Percentiles rank a stretch among this genome's conserved stretches.
phyloP scores from a whole-genome alignment of 2,888 invertebrate genomes.

The Lasioglossum oenotherae region DNA sequence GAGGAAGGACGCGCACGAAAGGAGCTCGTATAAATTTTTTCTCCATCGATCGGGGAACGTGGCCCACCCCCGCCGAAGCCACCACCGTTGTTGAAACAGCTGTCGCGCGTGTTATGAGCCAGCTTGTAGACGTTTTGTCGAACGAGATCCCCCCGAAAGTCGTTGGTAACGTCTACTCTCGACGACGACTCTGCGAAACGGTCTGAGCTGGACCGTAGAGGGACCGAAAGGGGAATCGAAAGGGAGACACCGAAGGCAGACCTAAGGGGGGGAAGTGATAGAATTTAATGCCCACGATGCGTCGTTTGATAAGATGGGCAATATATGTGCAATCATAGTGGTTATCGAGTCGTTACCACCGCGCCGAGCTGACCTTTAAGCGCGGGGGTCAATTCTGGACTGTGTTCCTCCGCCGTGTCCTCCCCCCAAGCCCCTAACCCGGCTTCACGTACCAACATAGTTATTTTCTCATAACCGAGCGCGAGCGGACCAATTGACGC shows the following conservation, averaged over 20 bases:
- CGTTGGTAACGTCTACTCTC: neutral
- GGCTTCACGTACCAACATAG: conserved; percentile 68
- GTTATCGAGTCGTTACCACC: conserved; percentile 73
- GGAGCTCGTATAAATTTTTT: conserved; percentile 4
- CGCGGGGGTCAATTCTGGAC: conserved; percentile 72
- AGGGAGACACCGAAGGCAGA: conserved; percentile 8
- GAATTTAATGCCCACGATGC: conserved; percentile 72
- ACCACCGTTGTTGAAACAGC: neutral
- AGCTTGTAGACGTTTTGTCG: neutral
- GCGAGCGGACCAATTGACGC: conserved; percentile 61
- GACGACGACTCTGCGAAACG: conserved; percentile 21
- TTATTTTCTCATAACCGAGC: conserved; percentile 70
- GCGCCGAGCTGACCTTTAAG: conserved; percentile 72
- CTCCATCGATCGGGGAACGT: neutral
- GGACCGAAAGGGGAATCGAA: conserved; percentile 30
- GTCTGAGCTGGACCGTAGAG: neutral
- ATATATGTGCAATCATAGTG: conserved; percentile 72
- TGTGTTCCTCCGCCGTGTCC: conserved; percentile 46
- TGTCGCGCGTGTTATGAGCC: conserved; percentile 4
- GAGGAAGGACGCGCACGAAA: neutral
- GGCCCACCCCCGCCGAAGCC: neutral
- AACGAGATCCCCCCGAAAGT: conserved; percentile 1
- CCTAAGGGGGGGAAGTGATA: conserved; percentile 60
- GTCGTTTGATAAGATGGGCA: conserved; percentile 72
- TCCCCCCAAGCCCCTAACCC: conserved; percentile 24